Percentiles rank a stretch among this genome's conserved stretches.
These are phyloP conservation scores for Crocuta crocuta DNA, from an alignment of 2,113 vertebrate genomes.

Conservation along the genomic window DNA sequence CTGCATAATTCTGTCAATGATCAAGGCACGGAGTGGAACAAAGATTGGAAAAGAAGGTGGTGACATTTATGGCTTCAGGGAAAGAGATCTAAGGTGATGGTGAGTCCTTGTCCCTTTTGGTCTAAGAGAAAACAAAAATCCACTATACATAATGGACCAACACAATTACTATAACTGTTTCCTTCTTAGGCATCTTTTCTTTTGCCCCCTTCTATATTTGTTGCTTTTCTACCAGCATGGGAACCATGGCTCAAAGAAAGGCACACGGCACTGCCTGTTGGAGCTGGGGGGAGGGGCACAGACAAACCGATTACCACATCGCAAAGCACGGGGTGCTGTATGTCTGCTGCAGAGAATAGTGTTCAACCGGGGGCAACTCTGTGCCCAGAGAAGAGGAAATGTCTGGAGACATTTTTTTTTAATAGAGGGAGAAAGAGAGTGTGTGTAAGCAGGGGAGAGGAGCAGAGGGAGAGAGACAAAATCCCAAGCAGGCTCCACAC, in stretches of 20 bases:
- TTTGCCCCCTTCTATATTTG: not conserved
- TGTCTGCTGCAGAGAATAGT: not conserved
- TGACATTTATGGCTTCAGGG: not conserved
- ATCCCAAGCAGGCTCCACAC: no score
- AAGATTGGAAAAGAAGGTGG: not conserved
- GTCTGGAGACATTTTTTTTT: not conserved
- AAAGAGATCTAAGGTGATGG: not conserved
- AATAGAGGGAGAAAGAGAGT: no score
- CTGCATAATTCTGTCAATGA: not conserved
- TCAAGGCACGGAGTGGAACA: not conserved
- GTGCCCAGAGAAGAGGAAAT: not conserved
- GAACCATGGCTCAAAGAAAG: not conserved
- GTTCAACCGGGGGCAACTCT: not conserved
- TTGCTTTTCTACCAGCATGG: not conserved
- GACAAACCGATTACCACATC: not conserved
- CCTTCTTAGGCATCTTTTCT: not conserved
- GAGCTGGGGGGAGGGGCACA: not conserved
- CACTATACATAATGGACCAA: not conserved
- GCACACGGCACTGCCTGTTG: not conserved
- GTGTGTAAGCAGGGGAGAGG: no score
- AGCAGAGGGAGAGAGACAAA: no score
- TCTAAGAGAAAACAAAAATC: constrained; percentile 13
- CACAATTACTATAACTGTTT: not conserved
- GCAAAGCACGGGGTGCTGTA: not conserved
- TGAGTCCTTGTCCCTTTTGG: not conserved